Conservation (phyloP, 1,140 invertebrate genomes). For the Drosophila pruinosa region DNA sequence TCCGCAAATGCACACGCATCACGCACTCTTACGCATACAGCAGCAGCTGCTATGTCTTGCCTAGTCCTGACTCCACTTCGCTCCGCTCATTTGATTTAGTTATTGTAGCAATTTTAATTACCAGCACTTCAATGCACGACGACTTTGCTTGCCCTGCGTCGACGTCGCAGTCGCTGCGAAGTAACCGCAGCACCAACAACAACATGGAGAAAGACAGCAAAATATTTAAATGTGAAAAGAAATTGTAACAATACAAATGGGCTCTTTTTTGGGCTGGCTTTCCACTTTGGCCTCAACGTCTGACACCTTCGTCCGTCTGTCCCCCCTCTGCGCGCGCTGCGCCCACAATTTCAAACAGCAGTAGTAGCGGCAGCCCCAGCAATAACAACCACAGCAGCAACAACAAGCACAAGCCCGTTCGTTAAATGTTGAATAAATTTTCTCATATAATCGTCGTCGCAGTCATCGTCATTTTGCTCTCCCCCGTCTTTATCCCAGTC, state of each 20-base stretch:
- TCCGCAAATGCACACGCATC: not conserved
- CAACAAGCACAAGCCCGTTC: constrained; percentile 57
- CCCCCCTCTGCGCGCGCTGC: constrained; percentile 2
- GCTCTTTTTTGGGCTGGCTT: constrained; percentile 29
- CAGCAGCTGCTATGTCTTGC: constrained; percentile 20
- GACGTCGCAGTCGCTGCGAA: not conserved
- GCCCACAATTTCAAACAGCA: constrained; percentile 39
- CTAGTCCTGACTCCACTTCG: not conserved
- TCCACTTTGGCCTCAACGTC: constrained; percentile 59
- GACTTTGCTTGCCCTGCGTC: not conserved
- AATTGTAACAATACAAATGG: constrained; percentile 71
- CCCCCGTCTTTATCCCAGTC: constrained; percentile 31
- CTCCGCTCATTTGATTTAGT: constrained; percentile 68
- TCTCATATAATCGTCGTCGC: constrained; percentile 70
- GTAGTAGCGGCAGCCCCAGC: constrained; percentile 8
- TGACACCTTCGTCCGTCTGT: constrained; percentile 62
- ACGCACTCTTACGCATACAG: not conserved
- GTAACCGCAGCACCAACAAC: not conserved
- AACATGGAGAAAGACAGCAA: not conserved
- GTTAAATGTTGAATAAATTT: constrained; percentile 79
- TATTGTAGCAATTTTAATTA: constrained; percentile 77
- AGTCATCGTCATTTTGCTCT: constrained; percentile 37
- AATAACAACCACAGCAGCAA: constrained; percentile 1
- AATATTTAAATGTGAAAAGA: constrained; percentile 49
- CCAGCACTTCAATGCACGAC: constrained; percentile 55